A percentile compares a stretch with the other conserved stretches of the same genome.
Conservation (phyloP, 2,888 invertebrate genomes). For the Euplexia lucipara region DNA sequence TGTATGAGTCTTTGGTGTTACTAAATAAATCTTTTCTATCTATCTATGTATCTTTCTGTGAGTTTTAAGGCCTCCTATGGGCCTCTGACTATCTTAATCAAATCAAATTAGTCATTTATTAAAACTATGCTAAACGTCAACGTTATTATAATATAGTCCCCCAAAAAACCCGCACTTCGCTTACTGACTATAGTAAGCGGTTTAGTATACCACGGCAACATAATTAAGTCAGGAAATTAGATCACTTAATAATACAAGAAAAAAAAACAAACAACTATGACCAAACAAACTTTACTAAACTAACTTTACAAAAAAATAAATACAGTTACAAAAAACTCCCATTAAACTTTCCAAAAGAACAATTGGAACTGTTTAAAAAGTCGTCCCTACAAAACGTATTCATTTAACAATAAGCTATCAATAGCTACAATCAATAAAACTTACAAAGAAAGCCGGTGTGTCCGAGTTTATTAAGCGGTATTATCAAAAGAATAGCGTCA, state of each 20-base stretch:
- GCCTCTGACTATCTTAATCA: too few species aligned
- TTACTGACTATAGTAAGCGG: too few species aligned
- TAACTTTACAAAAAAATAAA: conserved; percentile 11
- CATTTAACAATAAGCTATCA: neutral
- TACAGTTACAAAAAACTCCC: neutral
- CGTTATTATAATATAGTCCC: too few species aligned
- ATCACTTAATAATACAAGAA: neutral
- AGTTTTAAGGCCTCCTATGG: too few species aligned
- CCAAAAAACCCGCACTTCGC: too few species aligned
- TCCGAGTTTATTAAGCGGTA: conserved; percentile 61
- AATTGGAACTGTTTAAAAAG: conserved; percentile 23
- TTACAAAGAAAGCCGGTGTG: conserved; percentile 24
- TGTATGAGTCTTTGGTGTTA: too few species aligned
- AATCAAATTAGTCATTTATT: too few species aligned
- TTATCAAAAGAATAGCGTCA: conserved; percentile 80
- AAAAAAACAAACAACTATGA: neutral
- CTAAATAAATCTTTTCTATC: too few species aligned
- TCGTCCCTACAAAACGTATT: conserved; percentile 7
- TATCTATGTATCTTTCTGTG: too few species aligned
- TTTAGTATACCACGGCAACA: too few species aligned
- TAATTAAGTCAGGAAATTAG: neutral
- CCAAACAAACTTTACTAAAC: neutral
- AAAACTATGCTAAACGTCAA: too few species aligned
- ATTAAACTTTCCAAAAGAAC: conserved; percentile 7
- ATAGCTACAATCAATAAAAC: conserved; percentile 28